These are phyloP conservation scores for Drosophila tsacasi DNA, from an alignment of 1,140 invertebrate species.

Conservation along the genomic window DNA sequence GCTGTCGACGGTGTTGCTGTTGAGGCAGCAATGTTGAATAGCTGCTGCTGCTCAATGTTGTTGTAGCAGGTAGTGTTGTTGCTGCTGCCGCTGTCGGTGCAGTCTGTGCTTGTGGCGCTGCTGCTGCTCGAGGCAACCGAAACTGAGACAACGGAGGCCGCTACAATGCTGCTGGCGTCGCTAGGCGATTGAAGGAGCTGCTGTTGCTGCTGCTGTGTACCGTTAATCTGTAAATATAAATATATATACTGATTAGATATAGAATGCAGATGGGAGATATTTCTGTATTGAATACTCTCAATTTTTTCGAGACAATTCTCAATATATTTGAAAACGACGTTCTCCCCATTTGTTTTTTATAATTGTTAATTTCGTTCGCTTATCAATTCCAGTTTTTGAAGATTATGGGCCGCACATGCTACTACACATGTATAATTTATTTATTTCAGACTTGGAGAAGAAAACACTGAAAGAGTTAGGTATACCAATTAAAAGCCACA, in stretches of 20 bases:
- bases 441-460: not conserved
- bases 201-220: conserved; percentile 75
- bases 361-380: not conserved
- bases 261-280: not conserved
- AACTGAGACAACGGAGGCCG: conserved; percentile 50
- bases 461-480: not conserved
- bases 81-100: conserved; percentile 23
- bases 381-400: conserved; percentile 3
- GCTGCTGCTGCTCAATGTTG: conserved; percentile 48
- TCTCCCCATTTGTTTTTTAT: conserved; percentile 9
- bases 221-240: conserved; percentile 73
- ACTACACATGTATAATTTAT: conserved; percentile 3
- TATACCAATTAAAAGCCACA: not conserved
- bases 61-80: conserved; percentile 5
- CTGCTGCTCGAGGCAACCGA: conserved; percentile 53
- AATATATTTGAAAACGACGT: not conserved
- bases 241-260: conserved; percentile 6
- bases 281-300: too few relatives aligned
- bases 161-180: conserved; percentile 61
- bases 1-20: conserved; percentile 40
- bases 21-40: conserved; percentile 48
- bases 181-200: conserved; percentile 62
- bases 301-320: not conserved
- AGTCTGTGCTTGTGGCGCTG: conserved; percentile 18
- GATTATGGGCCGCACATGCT: not conserved